Evolutionary conservation across 2,797 vertebrate genomes (phyloP).

Genomic region (Gorsachius magnificus): DNA sequence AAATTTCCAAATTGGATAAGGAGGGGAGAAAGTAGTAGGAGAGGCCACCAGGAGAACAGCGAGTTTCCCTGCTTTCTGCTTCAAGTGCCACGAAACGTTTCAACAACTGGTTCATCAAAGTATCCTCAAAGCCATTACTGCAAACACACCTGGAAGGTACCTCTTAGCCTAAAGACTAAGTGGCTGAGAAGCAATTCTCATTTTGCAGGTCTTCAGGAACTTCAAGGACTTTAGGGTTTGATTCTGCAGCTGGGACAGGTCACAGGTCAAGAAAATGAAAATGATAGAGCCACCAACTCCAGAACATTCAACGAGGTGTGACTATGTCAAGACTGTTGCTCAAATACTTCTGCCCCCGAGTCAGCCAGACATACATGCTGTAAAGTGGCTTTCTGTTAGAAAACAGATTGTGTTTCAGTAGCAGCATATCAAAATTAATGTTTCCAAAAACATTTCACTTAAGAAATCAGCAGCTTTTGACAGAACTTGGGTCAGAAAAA

Average conservation of each 20-base stretch:
- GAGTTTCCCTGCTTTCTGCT: not conserved
- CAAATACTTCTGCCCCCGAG: not conserved
- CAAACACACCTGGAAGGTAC: not conserved
- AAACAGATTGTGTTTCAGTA: not conserved
- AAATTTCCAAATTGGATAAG: not conserved
- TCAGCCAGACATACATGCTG: not conserved
- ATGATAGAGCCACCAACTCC: not conserved
- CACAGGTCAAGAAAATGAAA: not conserved
- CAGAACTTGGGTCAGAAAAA: not conserved
- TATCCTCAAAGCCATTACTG: not conserved
- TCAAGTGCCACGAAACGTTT: accelerated
- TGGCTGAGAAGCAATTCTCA: not conserved
- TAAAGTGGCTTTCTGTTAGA: not conserved
- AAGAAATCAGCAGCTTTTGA: not conserved
- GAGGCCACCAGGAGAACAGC: not conserved
- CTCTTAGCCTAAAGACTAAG: not conserved
- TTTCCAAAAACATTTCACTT: not conserved
- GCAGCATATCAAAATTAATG: not conserved
- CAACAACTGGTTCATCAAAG: not conserved
- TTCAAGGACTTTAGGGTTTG: not conserved
- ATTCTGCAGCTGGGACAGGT: not conserved
- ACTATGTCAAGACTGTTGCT: not conserved
- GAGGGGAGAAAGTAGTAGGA: not conserved
- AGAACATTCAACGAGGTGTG: not conserved
- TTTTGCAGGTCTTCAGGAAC: not conserved